These are phyloP conservation scores for Entosphenus tridentatus DNA, from an alignment of 2,113 vertebrate species.

Conservation along the genomic window DNA sequence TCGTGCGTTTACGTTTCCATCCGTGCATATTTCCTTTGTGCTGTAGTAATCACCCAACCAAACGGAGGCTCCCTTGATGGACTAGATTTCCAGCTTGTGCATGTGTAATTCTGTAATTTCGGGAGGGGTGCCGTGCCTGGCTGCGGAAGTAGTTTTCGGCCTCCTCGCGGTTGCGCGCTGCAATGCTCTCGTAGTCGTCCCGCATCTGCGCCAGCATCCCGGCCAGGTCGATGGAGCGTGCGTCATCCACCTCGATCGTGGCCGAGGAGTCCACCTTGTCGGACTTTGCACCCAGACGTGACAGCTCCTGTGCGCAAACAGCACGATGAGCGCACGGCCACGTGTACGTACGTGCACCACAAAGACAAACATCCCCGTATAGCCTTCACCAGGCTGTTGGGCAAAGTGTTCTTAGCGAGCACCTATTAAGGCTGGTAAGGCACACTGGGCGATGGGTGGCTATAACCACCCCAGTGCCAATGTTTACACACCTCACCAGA, in stretches of 20 bases:
- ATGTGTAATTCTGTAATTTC: no score
- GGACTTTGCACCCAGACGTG: background rate
- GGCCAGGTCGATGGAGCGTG: constrained; percentile 21
- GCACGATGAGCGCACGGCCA: background rate
- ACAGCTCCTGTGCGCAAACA: background rate
- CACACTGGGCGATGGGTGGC: no score
- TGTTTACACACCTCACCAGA: no score
- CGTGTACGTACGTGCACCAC: background rate
- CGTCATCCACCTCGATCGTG: constrained; percentile 22
- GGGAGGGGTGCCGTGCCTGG: constrained; percentile 13
- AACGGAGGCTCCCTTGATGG: no score
- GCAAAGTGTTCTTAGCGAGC: no score
- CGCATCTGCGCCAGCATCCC: constrained; percentile 18
- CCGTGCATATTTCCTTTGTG: no score
- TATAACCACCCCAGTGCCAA: no score
- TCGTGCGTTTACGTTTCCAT: no score
- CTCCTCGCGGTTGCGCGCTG: constrained; percentile 20
- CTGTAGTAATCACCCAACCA: no score
- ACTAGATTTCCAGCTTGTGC: no score
- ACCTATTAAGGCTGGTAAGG: no score
- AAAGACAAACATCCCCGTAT: background rate
- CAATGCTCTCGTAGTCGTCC: constrained; percentile 18
- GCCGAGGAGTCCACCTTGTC: constrained; percentile 4
- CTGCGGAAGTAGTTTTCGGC: constrained; percentile 21
- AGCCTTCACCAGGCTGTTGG: background rate